These are phyloP conservation scores for Smutsia temminckii DNA, from an alignment of 2,797 vertebrate species.

Conservation along the genomic window DNA sequence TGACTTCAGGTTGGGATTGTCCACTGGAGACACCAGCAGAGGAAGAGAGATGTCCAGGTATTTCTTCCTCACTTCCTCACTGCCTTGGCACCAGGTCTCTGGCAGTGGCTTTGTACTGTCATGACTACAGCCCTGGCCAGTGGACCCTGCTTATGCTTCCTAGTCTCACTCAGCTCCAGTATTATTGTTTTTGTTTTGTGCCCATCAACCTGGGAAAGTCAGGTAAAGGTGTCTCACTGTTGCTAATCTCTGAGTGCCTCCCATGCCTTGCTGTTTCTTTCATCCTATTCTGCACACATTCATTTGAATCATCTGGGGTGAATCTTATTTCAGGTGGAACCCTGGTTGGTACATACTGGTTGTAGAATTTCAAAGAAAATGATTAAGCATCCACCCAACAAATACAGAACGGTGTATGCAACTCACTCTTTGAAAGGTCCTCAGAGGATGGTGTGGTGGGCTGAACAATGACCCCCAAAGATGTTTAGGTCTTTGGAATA, in stretches of 20 bases:
- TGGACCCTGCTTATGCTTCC: neutral
- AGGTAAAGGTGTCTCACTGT: neutral
- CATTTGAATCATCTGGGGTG: neutral
- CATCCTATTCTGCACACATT: neutral
- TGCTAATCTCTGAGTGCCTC: neutral
- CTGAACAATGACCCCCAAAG: neutral
- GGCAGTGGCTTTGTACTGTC: neutral
- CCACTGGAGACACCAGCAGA: neutral
- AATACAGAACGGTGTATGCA: neutral
- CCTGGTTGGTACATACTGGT: neutral
- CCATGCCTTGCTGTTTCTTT: neutral
- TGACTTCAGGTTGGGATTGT: neutral
- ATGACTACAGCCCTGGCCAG: neutral
- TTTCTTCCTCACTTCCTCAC: neutral
- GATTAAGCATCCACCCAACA: neutral
- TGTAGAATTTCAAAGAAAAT: neutral
- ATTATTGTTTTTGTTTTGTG: neutral
- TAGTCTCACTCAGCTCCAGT: neutral
- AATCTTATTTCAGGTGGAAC: neutral
- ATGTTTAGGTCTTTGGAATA: neutral
- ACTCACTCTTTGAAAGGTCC: neutral
- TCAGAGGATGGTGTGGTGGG: neutral
- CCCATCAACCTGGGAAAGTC: neutral
- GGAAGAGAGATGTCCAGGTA: no score
- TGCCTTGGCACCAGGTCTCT: neutral